phyloP scores from a whole-genome alignment of 2,113 vertebrate genomes.

The Misgurnus anguillicaudatus region DNA sequence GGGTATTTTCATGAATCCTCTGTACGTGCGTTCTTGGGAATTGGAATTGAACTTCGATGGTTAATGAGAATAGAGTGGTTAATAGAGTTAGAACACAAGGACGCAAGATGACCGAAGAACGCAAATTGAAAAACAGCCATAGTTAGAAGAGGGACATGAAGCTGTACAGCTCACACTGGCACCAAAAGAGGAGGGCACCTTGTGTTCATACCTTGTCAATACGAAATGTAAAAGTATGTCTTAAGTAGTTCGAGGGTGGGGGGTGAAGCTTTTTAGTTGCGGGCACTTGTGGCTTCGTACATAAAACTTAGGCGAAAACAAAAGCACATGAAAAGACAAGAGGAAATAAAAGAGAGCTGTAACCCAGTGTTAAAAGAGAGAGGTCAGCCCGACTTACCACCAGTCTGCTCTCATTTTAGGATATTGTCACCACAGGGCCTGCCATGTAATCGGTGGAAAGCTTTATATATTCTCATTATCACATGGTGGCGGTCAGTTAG shows the following conservation, averaged over 20 bases:
- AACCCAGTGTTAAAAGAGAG: neutral
- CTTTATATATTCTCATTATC: constrained; percentile 3
- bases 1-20: no score
- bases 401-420: constrained; percentile 21
- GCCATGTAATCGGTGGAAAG: constrained; percentile 2
- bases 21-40: no score
- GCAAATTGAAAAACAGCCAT: no score
- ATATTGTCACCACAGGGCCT: neutral
- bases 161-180: constrained; percentile 20
- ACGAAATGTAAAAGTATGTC: no score
- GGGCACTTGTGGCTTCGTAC: constrained; percentile 11
- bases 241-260: constrained; percentile 26
- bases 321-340: constrained; percentile 45
- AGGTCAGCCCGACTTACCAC: constrained; percentile 6
- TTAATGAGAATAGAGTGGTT: no score
- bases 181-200: constrained; percentile 48
- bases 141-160: no score
- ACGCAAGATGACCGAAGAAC: no score
- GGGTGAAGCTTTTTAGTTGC: constrained; percentile 15
- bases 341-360: constrained; percentile 23
- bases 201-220: constrained; percentile 11
- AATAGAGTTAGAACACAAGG: no score
- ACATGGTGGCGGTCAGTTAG: neutral
- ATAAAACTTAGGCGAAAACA: constrained; percentile 34
- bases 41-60: no score